A percentile compares a stretch with the other conserved stretches of the same genome.
phyloP scores from a whole-genome alignment of 2,888 invertebrate species.

The Pediacus dermestoides region DNA sequence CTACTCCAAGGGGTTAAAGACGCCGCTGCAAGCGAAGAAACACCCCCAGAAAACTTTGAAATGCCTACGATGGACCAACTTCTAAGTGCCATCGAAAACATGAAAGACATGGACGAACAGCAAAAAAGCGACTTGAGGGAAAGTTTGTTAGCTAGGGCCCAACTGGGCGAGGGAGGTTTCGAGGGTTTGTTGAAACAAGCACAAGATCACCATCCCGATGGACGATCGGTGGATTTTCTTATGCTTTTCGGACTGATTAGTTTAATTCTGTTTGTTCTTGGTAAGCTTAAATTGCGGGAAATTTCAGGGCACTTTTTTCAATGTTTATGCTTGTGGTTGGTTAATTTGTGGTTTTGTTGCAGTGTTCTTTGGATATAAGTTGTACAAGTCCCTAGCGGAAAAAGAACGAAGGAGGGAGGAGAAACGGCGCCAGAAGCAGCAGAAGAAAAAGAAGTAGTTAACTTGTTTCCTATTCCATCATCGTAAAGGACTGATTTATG shows the following conservation, averaged over 20 bases:
- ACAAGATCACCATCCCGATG: slow-evolving; percentile 5
- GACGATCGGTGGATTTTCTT: slow-evolving; percentile 17
- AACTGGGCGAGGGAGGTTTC: slow-evolving; percentile 34
- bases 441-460: slow-evolving; percentile 79
- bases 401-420: slow-evolving; percentile 75
- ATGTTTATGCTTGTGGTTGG: slow-evolving; percentile 8
- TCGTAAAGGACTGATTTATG: no score
- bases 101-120: slow-evolving; percentile 58
- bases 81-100: slow-evolving; percentile 56
- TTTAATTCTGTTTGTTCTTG: slow-evolving; percentile 26
- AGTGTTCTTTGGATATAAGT: slow-evolving; percentile 85
- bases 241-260: slow-evolving; percentile 22
- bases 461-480: no score
- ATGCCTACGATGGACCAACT: slow-evolving; percentile 58
- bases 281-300: no score
- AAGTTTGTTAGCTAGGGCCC: slow-evolving; percentile 51
- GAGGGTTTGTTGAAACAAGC: slow-evolving; percentile 37
- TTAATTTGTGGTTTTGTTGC: slow-evolving; percentile 47
- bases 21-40: slow-evolving; percentile 21
- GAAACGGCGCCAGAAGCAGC: slow-evolving; percentile 74
- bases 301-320: no score
- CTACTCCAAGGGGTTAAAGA: slow-evolving; percentile 32
- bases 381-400: slow-evolving; percentile 75
- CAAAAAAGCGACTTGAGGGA: slow-evolving; percentile 58
- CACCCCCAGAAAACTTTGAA: slow-evolving; percentile 7